phyloP scores from a whole-genome alignment of 2,113 vertebrate species.

The Coreoperca whiteheadi region DNA sequence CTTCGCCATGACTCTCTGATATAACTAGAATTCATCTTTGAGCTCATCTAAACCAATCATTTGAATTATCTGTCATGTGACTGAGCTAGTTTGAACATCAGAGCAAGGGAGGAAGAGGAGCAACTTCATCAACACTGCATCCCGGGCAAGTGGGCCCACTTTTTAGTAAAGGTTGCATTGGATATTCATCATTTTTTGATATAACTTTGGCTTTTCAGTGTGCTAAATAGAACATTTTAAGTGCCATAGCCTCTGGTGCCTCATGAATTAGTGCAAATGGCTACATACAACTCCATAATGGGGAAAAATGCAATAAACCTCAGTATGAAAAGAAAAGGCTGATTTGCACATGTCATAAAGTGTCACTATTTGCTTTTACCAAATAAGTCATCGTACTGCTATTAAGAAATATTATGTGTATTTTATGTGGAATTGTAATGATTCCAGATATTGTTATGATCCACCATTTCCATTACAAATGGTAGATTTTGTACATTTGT shows the following conservation, averaged over 20 bases:
- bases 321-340: not conserved
- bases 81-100: conserved; percentile 5
- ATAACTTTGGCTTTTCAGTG: not conserved
- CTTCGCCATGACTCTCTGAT: not conserved
- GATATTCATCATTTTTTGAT: conserved; percentile 18
- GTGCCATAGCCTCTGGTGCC: not conserved
- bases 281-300: not conserved
- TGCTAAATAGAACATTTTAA: conserved; percentile 23
- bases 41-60: not conserved
- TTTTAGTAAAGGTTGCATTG: not conserved
- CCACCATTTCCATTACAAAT: not conserved
- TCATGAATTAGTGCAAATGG: conserved; percentile 29
- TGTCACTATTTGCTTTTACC: not conserved
- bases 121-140: not conserved
- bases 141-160: not conserved
- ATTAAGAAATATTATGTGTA: not conserved
- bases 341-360: not conserved
- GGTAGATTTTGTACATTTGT: not conserved
- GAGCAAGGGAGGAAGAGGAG: not conserved
- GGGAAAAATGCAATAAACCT: conserved; percentile 1
- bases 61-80: conserved; percentile 12
- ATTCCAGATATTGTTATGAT: not conserved
- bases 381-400: not conserved
- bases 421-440: not conserved
- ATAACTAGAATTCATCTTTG: not conserved